phyloP scores from a whole-genome alignment of 2,797 vertebrate species.

The Odontamblyopus rebecca region DNA sequence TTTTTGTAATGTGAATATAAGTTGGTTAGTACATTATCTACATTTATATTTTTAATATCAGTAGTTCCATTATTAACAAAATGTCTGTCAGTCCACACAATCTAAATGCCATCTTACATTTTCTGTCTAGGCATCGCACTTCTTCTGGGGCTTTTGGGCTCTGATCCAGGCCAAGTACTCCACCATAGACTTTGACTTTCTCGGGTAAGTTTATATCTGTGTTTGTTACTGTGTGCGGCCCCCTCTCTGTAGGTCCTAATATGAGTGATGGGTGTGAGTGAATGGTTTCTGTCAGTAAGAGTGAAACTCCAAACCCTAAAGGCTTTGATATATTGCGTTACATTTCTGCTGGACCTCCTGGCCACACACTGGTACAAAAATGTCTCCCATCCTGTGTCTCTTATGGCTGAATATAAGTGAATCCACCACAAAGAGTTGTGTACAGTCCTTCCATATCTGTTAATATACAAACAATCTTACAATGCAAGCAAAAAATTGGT shows the following conservation, averaged over 20 bases:
- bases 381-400: background rate
- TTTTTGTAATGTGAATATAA: too few species aligned
- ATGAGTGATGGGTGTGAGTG: conserved; percentile 7
- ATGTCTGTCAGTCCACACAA: background rate
- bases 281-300: conserved; percentile 24
- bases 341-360: conserved; percentile 1
- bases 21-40: too few species aligned
- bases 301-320: conserved; percentile 36
- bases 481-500: too few species aligned
- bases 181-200: conserved; percentile 94
- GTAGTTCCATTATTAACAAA: too few species aligned
- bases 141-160: conserved; percentile 97
- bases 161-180: conserved; percentile 97
- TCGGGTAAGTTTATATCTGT: conserved; percentile 80
- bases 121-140: conserved; percentile 88
- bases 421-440: background rate
- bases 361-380: conserved; percentile 9
- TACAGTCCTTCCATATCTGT: background rate
- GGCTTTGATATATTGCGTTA: conserved; percentile 13
- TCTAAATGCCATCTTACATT: background rate
- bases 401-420: conserved; percentile 1
- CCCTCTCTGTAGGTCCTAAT: conserved; percentile 1
- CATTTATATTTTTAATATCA: too few species aligned
- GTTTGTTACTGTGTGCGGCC: conserved; percentile 2
- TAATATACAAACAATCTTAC: too few species aligned